Base-by-base conservation (phyloP, 2,888 invertebrate genomes). In the Bellardia bayeri region DNA sequence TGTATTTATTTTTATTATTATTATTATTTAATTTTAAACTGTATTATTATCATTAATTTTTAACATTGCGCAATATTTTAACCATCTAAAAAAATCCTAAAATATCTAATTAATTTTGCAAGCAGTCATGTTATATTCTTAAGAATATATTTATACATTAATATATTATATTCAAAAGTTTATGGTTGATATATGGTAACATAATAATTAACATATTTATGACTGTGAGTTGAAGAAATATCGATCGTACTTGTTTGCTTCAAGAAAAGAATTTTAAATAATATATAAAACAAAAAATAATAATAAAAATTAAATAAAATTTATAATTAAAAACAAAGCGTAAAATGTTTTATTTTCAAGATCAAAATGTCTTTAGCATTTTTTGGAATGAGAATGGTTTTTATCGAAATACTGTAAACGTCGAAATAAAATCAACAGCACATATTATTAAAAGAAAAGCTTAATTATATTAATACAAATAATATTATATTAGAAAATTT, bases 201-300 rank as follows among this genome's bases (percentile, higher is more conserved):
- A 33, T 30, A 69, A 30, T 3, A 51, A 33, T 37, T 54, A 30
- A 33, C 11, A 51, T 75, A 11, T n/a, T 30, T 61, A 14, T 49
- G 64, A 82, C 74, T 75, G 74, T 68, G 30, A 16, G 56, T 33
- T 45, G 23, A 68, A 49, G 49, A 75, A 76, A 75, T 49, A 69
- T 76, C 23, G 74, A 69, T 76, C 23, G 74, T 80, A 85, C 75
- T 85, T 85, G 85, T 75, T 85, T 76, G 81, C 75, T 75, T 42
- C 75, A 61, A 75, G 16, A 80, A 72, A 37, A 49, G 16, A 37
- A 61, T 42, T 68, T 54, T 69, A 56, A 16, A 14, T 49, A 58
- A 45, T 30, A 14, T 30, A 45, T 9, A 45, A 7, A 74, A 23
- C 23, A 23, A 16, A 72, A 72, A 51, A 58, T 23, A 37, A 11